phyloP scores from a whole-genome alignment of 1,140 invertebrate genomes.

The Zaprionus davidi region DNA sequence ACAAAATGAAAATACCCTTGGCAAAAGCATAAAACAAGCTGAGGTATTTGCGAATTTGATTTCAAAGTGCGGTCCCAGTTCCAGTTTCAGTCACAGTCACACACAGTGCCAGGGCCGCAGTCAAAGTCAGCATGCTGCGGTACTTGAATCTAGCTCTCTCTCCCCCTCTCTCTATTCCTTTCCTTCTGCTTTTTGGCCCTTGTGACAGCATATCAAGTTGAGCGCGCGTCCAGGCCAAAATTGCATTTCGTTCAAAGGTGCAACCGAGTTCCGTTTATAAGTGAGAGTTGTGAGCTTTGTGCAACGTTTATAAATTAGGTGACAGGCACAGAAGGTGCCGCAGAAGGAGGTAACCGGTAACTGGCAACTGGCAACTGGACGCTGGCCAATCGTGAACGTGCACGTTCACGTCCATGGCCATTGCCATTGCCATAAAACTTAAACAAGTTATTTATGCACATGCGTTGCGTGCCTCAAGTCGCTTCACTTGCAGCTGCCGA shows the following conservation, averaged over 20 bases:
- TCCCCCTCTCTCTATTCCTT: background rate
- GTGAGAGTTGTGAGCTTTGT: slow-evolving; percentile 43
- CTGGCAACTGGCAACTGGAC: slow-evolving; percentile 16
- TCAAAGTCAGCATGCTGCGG: slow-evolving; percentile 28
- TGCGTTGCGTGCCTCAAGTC: slow-evolving; percentile 65
- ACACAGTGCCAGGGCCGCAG: background rate
- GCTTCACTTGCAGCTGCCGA: slow-evolving; percentile 70
- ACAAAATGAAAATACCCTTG: slow-evolving; percentile 5
- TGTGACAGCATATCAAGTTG: slow-evolving; percentile 71
- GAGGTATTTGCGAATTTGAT: slow-evolving; percentile 71
- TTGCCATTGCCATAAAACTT: slow-evolving; percentile 74
- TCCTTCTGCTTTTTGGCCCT: background rate
- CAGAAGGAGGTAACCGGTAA: background rate
- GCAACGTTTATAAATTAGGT: slow-evolving; percentile 71
- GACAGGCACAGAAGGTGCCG: slow-evolving; percentile 48
- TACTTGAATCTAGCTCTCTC: background rate
- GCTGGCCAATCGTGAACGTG: slow-evolving; percentile 1
- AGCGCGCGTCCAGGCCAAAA: slow-evolving; percentile 51
- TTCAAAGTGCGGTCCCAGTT: slow-evolving; percentile 49
- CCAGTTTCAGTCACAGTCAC: background rate
- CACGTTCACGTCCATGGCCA: slow-evolving; percentile 23
- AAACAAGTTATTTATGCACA: slow-evolving; percentile 82
- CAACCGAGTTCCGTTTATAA: slow-evolving; percentile 50
- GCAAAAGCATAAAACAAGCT: slow-evolving; percentile 19
- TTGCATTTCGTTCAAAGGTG: slow-evolving; percentile 76